These are phyloP conservation scores for Andrena bucephala DNA, from an alignment of 2,888 invertebrate genomes.

Conservation along the genomic window DNA sequence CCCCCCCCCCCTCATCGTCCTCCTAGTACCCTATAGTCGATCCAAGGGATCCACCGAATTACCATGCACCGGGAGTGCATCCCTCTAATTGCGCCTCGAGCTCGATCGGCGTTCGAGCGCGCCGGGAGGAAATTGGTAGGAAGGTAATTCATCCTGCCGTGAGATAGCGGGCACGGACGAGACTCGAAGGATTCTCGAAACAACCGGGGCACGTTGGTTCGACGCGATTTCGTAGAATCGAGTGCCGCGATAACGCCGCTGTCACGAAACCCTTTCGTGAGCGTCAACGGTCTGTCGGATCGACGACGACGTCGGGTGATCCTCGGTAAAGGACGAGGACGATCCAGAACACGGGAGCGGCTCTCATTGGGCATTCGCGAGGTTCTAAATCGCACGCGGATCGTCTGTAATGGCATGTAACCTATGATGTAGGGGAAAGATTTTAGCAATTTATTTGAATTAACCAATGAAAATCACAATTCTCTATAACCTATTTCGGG, in stretches of 20 bases:
- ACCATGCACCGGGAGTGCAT: conserved; percentile 73
- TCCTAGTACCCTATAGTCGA: conserved; percentile 12
- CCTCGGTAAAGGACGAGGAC: conserved; percentile 21
- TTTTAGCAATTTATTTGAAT: too few species aligned
- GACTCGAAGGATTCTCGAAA: conserved; percentile 59
- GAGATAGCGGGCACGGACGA: conserved; percentile 60
- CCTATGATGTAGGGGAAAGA: too few species aligned
- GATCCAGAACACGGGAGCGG: neutral
- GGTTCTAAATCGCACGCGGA: neutral
- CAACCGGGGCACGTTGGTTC: conserved; percentile 22
- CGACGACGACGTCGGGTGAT: conserved; percentile 61
- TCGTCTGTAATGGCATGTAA: neutral
- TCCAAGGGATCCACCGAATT: conserved; percentile 68
- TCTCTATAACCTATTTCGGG: too few species aligned
- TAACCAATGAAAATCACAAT: too few species aligned
- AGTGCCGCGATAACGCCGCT: conserved; percentile 48
- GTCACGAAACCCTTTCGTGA: conserved; percentile 61
- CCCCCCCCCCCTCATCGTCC: conserved; percentile 1
- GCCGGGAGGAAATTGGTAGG: conserved; percentile 67
- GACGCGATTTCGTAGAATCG: conserved; percentile 58
- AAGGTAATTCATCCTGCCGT: conserved; percentile 64
- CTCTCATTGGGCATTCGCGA: neutral
- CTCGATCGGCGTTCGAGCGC: conserved; percentile 64
- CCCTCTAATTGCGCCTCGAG: conserved; percentile 76
- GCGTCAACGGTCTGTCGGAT: conserved; percentile 64